Conservation (phyloP, 1,140 invertebrate species). For the Protaetia brevitarsis region DNA sequence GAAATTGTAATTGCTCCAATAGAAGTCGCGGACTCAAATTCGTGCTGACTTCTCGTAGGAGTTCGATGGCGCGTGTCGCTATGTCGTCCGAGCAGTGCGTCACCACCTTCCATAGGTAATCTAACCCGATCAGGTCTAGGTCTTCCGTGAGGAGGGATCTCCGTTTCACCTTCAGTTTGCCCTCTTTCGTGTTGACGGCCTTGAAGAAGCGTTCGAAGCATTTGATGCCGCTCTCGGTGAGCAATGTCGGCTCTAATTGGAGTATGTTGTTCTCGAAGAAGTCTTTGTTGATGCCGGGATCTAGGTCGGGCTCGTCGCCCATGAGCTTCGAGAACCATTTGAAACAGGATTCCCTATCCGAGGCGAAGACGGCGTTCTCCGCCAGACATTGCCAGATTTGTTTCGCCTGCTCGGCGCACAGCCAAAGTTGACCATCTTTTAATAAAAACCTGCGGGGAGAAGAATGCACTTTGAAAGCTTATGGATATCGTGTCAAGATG, state of each 20-base stretch:
- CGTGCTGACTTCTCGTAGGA: conserved; percentile 91
- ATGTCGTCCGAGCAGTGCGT: conserved; percentile 88
- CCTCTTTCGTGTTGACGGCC: conserved; percentile 93
- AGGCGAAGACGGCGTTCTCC: conserved; percentile 85
- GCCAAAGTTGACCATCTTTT: conserved; percentile 92
- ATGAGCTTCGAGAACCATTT: conserved; percentile 99
- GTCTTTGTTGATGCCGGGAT: conserved; percentile 93
- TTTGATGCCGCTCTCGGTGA: conserved; percentile 95
- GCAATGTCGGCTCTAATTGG: conserved; percentile 82
- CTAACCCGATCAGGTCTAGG: conserved; percentile 89
- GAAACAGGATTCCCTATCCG: conserved; percentile 94
- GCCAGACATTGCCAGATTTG: conserved; percentile 97
- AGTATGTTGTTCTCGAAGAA: conserved; percentile 97
- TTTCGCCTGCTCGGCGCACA: conserved; percentile 94
- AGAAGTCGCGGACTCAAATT: conserved; percentile 85
- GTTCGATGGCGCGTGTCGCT: conserved; percentile 83
- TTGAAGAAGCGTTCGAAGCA: conserved; percentile 95
- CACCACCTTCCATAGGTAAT: conserved; percentile 91
- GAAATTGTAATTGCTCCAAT: conserved; percentile 72
- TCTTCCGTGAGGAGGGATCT: conserved; percentile 78
- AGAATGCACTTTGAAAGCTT: no score
- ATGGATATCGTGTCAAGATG: no score
- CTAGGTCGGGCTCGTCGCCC: conserved; percentile 95
- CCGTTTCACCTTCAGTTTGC: conserved; percentile 84
- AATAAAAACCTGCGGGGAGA: conserved; percentile 66